Percentiles rank a stretch among this genome's conserved stretches.
phyloP scores from a whole-genome alignment of 2,113 vertebrate species.

The Bos indicus region DNA sequence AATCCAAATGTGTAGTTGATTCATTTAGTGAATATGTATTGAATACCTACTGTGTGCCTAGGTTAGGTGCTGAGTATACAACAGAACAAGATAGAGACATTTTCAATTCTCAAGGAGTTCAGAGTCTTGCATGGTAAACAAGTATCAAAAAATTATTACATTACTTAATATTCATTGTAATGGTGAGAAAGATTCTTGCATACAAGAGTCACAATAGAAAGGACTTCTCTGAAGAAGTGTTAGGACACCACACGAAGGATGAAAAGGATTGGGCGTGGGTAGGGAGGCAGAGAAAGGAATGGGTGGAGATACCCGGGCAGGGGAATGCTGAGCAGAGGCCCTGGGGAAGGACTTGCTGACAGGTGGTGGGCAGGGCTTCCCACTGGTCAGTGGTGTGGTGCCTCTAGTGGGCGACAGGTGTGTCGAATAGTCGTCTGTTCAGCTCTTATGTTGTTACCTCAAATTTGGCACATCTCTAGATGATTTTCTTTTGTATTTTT shows the following conservation, averaged over 20 bases:
- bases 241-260: neutral
- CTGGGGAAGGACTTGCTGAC: neutral
- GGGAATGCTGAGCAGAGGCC: neutral
- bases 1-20: neutral
- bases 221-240: neutral
- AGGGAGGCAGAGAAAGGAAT: neutral
- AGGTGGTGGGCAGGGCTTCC: neutral
- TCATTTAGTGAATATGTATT: neutral
- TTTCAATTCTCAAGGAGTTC: neutral
- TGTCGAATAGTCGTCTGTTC: neutral
- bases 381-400: rapidly evolving
- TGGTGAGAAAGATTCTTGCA: neutral
- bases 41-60: neutral
- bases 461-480: neutral
- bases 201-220: neutral
- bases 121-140: neutral
- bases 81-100: neutral
- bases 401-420: neutral
- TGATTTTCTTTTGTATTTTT: neutral
- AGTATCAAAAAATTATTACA: neutral
- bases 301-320: neutral
- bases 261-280: neutral
- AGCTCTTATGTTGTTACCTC: neutral
- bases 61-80: neutral
- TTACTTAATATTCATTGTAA: neutral